A percentile compares a stretch with the other conserved stretches of the same genome.
Conservation (phyloP, 2,888 invertebrate species). For the Leucoptera coffeella region DNA sequence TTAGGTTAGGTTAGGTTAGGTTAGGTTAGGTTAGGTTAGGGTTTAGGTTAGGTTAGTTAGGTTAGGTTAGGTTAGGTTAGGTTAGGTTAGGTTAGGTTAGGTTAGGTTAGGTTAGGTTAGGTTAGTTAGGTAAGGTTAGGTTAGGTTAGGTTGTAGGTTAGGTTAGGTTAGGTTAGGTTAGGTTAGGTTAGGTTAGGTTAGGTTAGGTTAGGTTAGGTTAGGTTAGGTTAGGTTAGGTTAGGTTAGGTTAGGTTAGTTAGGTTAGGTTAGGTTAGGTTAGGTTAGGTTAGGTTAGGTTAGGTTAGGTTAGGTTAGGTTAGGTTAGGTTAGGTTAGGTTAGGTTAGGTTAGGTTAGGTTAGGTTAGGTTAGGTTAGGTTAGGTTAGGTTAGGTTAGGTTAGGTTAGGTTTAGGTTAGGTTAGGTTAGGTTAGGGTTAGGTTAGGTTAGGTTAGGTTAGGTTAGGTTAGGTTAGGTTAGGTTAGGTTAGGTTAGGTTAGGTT, state of each 20-base stretch:
- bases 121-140: conserved; percentile 7
- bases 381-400: conserved; percentile 5
- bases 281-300: conserved; percentile 8
- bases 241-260: conserved; percentile 8
- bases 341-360: conserved; percentile 11
- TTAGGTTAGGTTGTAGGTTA: conserved; percentile 9
- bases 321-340: conserved; percentile 12
- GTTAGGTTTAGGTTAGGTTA: conserved; percentile 6
- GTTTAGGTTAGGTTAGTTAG: conserved; percentile 9
- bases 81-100: conserved; percentile 7
- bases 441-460: conserved; percentile 7
- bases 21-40: conserved; percentile 9
- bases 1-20: conserved; percentile 9
- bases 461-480: conserved; percentile 5
- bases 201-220: conserved; percentile 7
- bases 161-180: conserved; percentile 9
- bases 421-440: conserved; percentile 6
- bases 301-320: conserved; percentile 11
- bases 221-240: conserved; percentile 5
- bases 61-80: conserved; percentile 7
- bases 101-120: conserved; percentile 10
- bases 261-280: conserved; percentile 9
- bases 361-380: conserved; percentile 8
- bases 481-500: conserved; percentile 6
- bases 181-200: conserved; percentile 10